Evolutionary conservation across 2,797 vertebrate species (phyloP).

Genomic region (Mormyrops attenuatus): DNA sequence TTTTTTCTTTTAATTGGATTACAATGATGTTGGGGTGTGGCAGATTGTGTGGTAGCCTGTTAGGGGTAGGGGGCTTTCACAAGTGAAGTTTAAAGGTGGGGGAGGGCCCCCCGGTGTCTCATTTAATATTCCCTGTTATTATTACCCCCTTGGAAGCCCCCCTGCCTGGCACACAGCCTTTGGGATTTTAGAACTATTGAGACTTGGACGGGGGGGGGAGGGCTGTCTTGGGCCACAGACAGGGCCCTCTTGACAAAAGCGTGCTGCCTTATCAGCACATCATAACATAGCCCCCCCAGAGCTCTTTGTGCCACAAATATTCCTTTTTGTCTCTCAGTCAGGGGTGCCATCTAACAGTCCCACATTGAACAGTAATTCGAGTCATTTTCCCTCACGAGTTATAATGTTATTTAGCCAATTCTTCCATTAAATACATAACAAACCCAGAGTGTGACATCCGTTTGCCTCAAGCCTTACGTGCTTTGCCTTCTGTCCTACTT

Average conservation of each 20-base stretch:
- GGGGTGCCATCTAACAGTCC: background rate
- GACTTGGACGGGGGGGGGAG: background rate
- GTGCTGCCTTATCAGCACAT: background rate
- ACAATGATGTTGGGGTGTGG: background rate
- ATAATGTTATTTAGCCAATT: background rate
- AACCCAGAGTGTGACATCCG: background rate
- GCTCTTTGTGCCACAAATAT: background rate
- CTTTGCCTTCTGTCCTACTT: conserved; percentile 15
- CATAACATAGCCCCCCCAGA: background rate
- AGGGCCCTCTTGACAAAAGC: background rate
- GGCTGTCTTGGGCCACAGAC: background rate
- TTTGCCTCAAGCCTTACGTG: background rate
- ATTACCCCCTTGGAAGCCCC: background rate
- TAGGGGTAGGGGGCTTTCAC: background rate
- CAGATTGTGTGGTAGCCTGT: background rate
- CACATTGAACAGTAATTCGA: background rate
- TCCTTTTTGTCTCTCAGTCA: background rate
- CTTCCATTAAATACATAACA: background rate
- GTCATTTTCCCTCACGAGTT: background rate
- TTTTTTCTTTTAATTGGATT: background rate
- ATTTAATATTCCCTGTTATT: conserved; percentile 41
- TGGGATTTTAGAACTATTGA: background rate
- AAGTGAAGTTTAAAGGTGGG: background rate
- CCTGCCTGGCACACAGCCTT: background rate
- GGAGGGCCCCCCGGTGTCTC: background rate